Conservation (phyloP, 2,888 invertebrate species). For the Zonitis immaculata region DNA sequence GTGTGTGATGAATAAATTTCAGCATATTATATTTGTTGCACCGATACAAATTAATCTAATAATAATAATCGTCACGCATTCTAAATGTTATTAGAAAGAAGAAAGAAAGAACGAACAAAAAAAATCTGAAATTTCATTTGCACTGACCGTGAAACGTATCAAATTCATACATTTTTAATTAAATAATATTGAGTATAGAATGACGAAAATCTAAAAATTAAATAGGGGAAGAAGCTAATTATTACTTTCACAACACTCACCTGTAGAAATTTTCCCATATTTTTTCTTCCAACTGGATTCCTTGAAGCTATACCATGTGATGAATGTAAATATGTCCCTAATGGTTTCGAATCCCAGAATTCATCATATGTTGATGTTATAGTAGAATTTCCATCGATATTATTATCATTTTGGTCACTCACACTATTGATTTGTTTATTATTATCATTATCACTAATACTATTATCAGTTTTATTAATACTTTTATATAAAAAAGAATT, state of each 20-base stretch:
- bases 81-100: too few relatives aligned
- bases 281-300: conserved; percentile 45
- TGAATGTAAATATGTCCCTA: conserved; percentile 45
- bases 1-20: not conserved
- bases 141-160: conserved; percentile 1
- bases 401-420: conserved; percentile 11
- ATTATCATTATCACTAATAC: conserved; percentile 2
- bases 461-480: conserved; percentile 13
- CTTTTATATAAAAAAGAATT: conserved; percentile 31
- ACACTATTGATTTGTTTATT: conserved; percentile 8
- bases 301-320: conserved; percentile 45
- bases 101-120: not conserved
- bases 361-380: not conserved
- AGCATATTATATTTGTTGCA: not conserved
- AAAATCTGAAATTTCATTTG: conserved; percentile 1
- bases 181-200: too few relatives aligned
- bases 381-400: conserved; percentile 6
- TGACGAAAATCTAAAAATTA: not conserved
- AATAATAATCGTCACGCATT: not conserved
- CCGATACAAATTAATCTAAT: conserved; percentile 37
- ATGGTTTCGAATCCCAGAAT: conserved; percentile 32
- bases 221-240: too few relatives aligned
- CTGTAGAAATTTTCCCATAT: conserved; percentile 45
- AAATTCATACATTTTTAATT: too few relatives aligned
- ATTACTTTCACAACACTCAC: too few relatives aligned